Conservation (phyloP, 2,797 vertebrate species). For the Chrysolophus pictus region DNA sequence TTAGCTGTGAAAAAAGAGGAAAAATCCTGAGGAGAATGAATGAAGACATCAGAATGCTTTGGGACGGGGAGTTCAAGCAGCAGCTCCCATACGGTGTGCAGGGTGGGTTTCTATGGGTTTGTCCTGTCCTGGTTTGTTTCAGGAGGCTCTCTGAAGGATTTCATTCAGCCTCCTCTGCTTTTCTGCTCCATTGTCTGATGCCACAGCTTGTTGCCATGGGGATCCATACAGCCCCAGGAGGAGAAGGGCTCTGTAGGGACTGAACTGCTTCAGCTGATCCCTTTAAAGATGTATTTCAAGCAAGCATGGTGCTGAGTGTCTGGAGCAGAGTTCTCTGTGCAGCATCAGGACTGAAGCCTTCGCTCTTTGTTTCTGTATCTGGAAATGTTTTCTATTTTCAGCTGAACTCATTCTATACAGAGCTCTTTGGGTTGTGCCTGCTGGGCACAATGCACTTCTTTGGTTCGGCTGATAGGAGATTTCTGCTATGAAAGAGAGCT, state of each 20-base stretch:
- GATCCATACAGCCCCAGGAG: slow-evolving; percentile 43
- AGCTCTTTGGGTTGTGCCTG: too few species aligned
- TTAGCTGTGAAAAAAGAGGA: not conserved
- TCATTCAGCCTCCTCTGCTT: not conserved
- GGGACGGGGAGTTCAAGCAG: not conserved
- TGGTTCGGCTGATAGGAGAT: not conserved
- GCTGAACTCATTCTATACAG: not conserved
- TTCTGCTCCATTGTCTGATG: slow-evolving; percentile 15
- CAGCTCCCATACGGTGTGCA: not conserved
- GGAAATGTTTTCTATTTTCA: not conserved
- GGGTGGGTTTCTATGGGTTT: not conserved
- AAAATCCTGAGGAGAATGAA: not conserved
- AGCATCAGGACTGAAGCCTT: not conserved
- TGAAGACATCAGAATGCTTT: fast-evolving
- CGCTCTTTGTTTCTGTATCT: not conserved
- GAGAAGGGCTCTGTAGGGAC: not conserved
- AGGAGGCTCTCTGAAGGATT: not conserved
- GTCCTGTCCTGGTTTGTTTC: not conserved
- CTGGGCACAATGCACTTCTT: not conserved
- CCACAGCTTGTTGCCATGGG: slow-evolving; percentile 59
- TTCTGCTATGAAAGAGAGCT: not conserved
- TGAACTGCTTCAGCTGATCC: not conserved
- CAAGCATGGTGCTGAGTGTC: not conserved
- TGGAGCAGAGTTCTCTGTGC: not conserved
- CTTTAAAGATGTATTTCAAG: not conserved